phyloP scores from a whole-genome alignment of 2,113 vertebrate genomes.

The Channa maculata region DNA sequence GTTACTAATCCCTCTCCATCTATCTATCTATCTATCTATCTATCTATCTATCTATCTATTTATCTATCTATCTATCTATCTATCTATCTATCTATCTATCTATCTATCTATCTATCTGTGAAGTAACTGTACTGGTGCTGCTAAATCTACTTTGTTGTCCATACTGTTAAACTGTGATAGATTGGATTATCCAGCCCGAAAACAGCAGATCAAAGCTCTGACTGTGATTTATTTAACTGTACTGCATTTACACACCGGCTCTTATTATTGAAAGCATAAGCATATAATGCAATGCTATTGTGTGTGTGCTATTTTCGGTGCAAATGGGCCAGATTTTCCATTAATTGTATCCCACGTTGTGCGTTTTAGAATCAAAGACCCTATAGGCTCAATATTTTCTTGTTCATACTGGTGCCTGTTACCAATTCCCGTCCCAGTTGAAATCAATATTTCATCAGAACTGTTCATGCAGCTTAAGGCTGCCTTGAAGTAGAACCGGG shows the following conservation, averaged over 20 bases:
- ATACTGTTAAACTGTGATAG: background rate
- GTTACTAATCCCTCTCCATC: conserved; percentile 65
- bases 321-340: too few relatives aligned
- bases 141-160: background rate
- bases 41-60: conserved; percentile 33
- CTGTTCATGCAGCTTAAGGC: conserved; percentile 45
- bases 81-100: conserved; percentile 34
- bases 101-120: background rate
- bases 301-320: too few relatives aligned
- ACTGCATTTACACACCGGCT: background rate
- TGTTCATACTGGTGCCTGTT: conserved; percentile 44
- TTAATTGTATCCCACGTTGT: background rate
- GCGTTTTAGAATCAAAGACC: conserved; percentile 18
- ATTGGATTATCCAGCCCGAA: background rate
- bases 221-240: background rate
- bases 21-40: conserved; percentile 55
- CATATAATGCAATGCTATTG: too few relatives aligned
- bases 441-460: conserved; percentile 75
- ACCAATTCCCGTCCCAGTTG: conserved; percentile 39
- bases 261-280: background rate
- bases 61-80: background rate
- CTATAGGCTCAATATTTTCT: conserved; percentile 24
- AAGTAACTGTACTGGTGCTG: background rate
- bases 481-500: conserved; percentile 46
- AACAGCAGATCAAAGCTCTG: background rate